phyloP scores from a whole-genome alignment of 2,797 vertebrate genomes.

The Tiaroga cobitis region DNA sequence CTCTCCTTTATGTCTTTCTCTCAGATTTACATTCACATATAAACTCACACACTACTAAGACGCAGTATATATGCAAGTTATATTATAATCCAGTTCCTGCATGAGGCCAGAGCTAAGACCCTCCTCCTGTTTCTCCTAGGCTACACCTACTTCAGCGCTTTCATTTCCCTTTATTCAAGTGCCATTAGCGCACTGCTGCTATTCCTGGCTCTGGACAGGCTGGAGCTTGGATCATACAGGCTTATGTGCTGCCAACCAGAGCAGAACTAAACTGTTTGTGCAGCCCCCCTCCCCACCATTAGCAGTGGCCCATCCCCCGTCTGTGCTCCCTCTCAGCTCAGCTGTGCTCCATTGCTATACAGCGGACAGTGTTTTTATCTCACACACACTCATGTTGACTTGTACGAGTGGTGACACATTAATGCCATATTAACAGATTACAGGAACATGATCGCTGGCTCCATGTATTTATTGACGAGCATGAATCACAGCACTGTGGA shows the following conservation, averaged over 20 bases:
- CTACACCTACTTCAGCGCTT: constrained; percentile 25
- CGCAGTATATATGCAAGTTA: neutral
- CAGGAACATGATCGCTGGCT: neutral
- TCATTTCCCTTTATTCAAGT: constrained; percentile 47
- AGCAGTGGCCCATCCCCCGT: constrained; percentile 37
- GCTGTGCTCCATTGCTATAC: constrained; percentile 8
- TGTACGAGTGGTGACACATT: neutral
- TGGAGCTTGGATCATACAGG: constrained; percentile 47
- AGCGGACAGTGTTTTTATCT: neutral
- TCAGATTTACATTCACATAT: neutral
- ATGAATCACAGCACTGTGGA: constrained; percentile 8
- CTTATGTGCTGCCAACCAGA: constrained; percentile 68
- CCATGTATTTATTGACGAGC: constrained; percentile 1
- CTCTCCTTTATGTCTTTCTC: neutral
- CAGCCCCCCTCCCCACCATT: constrained; percentile 35
- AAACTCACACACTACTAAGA: neutral
- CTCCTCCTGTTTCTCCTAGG: constrained; percentile 5
- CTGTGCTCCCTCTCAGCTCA: constrained; percentile 24
- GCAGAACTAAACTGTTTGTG: constrained; percentile 70
- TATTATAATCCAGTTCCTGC: constrained; percentile 22
- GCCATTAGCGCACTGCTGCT: constrained; percentile 47
- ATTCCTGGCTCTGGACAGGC: constrained; percentile 49
- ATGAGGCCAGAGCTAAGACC: constrained; percentile 10
- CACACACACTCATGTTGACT: constrained; percentile 1
- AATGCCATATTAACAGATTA: constrained; percentile 21